Conservation (phyloP, 2,888 invertebrate species). For the Drosophila picticornis region DNA sequence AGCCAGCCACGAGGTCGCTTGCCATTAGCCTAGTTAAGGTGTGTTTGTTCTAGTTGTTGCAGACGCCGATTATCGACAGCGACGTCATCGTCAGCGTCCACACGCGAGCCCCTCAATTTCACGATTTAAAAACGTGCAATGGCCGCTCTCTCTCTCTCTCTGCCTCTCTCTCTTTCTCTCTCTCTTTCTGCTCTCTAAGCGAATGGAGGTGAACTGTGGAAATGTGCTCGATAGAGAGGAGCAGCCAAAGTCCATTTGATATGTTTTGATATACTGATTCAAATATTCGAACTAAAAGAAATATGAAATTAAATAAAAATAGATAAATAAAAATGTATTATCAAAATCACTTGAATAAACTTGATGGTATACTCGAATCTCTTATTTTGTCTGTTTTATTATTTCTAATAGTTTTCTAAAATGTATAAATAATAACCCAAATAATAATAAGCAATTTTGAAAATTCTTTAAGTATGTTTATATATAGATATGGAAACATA, state of each 20-base stretch:
- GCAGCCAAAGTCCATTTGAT: not conserved
- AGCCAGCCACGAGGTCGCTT: not conserved
- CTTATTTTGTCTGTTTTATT: too few species aligned
- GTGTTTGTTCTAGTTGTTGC: slow-evolving; percentile 51
- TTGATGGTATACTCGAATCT: not conserved
- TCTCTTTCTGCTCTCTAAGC: slow-evolving; percentile 18
- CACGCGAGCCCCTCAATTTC: slow-evolving; percentile 49
- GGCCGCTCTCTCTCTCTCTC: not conserved
- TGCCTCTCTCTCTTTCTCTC: not conserved
- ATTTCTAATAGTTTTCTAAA: too few species aligned
- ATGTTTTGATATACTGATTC: not conserved
- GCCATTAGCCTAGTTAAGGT: slow-evolving; percentile 45
- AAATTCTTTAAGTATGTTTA: not conserved
- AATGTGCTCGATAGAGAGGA: slow-evolving; percentile 8
- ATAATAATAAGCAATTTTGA: not conserved
- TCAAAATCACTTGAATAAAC: not conserved
- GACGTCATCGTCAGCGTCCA: slow-evolving; percentile 54
- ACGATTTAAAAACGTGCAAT: slow-evolving; percentile 37
- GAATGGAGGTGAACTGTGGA: not conserved
- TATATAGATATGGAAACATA: too few species aligned
- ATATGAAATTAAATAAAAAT: not conserved
- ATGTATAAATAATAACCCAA: not conserved
- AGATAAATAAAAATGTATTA: not conserved
- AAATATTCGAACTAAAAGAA: not conserved
- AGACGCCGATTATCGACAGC: slow-evolving; percentile 36